A percentile compares a stretch with the other conserved stretches of the same genome.
Evolutionary conservation across 2,888 invertebrate genomes (phyloP).

Genomic region (Corythucha ciliata): DNA sequence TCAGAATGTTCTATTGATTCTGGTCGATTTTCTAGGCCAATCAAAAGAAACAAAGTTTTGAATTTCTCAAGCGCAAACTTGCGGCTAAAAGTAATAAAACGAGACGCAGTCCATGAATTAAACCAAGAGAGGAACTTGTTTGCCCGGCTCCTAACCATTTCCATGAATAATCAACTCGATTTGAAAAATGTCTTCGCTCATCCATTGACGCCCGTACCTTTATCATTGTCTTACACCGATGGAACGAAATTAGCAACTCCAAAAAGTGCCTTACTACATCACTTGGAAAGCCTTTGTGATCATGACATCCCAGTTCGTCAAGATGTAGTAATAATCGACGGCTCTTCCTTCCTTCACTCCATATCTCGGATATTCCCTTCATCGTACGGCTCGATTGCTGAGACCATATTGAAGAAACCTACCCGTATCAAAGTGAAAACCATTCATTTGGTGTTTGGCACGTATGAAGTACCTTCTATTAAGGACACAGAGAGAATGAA

Average conservation of each 20-base stretch:
- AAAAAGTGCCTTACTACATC: slow-evolving; percentile 4
- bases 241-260: slow-evolving; percentile 3
- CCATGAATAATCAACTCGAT: too few species aligned
- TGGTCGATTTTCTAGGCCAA: too few species aligned
- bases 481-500: slow-evolving; percentile 38
- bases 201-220: too few species aligned
- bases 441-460: slow-evolving; percentile 35
- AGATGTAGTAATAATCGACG: slow-evolving; percentile 38
- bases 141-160: too few species aligned
- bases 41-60: too few species aligned
- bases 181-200: too few species aligned
- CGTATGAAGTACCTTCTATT: slow-evolving; percentile 38
- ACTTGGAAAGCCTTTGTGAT: not conserved
- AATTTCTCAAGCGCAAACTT: too few species aligned
- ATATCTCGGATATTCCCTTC: slow-evolving; percentile 36
- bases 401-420: slow-evolving; percentile 35
- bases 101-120: too few species aligned
- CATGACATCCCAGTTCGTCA: slow-evolving; percentile 26
- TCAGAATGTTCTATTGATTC: too few species aligned
- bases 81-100: too few species aligned
- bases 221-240: too few species aligned
- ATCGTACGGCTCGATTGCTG: slow-evolving; percentile 37
- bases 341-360: slow-evolving; percentile 38
- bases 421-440: slow-evolving; percentile 25
- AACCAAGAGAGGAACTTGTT: too few species aligned